These are phyloP conservation scores for Sarcophaga rosellei DNA, from an alignment of 2,888 invertebrate genomes.

Conservation along the genomic window DNA sequence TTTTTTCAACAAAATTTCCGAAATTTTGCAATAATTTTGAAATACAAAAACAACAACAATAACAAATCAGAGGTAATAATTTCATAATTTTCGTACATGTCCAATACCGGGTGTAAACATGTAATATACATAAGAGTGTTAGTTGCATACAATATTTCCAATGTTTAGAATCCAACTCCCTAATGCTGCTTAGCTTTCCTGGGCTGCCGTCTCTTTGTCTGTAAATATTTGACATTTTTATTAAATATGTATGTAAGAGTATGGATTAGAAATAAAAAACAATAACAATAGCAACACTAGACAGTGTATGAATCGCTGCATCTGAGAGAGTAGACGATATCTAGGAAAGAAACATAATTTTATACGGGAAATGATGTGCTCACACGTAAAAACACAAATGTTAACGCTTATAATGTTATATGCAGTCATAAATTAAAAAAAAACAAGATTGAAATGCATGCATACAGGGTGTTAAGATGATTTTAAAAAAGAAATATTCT, in stretches of 20 bases:
- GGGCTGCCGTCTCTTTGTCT: not conserved
- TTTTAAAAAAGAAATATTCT: too few species aligned
- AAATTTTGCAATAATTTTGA: slow-evolving; percentile 35
- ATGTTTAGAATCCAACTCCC: too few species aligned
- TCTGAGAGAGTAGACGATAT: not conserved
- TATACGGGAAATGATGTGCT: slow-evolving; percentile 17
- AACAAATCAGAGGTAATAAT: not conserved
- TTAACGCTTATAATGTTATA: slow-evolving; percentile 19
- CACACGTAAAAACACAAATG: not conserved
- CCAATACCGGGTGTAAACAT: not conserved
- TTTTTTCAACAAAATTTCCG: not conserved
- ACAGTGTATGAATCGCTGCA: not conserved
- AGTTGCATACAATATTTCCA: too few species aligned
- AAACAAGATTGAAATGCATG: not conserved
- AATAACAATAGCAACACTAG: not conserved
- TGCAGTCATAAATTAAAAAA: not conserved
- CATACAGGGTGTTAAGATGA: not conserved
- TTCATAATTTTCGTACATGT: slow-evolving; percentile 36
- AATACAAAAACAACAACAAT: not conserved
- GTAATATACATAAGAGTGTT: not conserved
- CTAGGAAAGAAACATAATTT: not conserved
- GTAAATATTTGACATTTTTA: slow-evolving; percentile 12
- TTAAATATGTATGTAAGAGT: slow-evolving; percentile 41
- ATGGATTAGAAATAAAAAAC: slow-evolving; percentile 33
- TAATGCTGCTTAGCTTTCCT: too few species aligned